Evolutionary conservation across 2,888 invertebrate species (phyloP).

Genomic region (Hanleya hanleyi): DNA sequence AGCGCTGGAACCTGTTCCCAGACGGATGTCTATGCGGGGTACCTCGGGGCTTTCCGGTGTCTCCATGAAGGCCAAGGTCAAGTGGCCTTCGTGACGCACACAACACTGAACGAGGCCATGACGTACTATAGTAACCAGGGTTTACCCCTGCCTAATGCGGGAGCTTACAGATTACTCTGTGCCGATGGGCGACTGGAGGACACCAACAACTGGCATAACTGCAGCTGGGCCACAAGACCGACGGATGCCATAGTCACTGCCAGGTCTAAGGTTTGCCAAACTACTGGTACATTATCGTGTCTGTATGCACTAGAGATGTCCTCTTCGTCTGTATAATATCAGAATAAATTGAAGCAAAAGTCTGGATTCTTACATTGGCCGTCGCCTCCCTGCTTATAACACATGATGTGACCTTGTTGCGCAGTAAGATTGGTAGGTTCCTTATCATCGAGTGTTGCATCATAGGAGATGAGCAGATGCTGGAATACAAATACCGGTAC

Average conservation of each 20-base stretch:
- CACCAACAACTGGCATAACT: conserved; percentile 83
- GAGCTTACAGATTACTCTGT: conserved; percentile 90
- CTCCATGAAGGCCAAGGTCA: conserved; percentile 86
- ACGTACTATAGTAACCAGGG: background rate
- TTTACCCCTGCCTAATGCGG: conserved; percentile 3
- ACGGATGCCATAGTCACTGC: conserved; percentile 89
- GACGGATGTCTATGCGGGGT: conserved; percentile 87
- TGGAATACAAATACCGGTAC: too few species aligned
- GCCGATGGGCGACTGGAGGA: conserved; percentile 89
- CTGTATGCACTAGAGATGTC: too few species aligned
- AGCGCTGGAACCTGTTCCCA: conserved; percentile 74
- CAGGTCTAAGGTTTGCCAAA: background rate
- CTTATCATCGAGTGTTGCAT: too few species aligned
- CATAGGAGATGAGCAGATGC: too few species aligned
- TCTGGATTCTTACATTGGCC: too few species aligned
- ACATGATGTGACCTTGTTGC: too few species aligned
- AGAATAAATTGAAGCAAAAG: too few species aligned
- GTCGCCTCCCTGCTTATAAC: too few species aligned
- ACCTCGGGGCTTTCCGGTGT: conserved; percentile 88
- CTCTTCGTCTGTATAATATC: too few species aligned
- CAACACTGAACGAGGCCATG: conserved; percentile 25
- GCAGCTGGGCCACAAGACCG: conserved; percentile 90
- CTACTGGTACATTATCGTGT: too few species aligned
- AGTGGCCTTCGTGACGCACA: conserved; percentile 83
- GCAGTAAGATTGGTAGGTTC: too few species aligned